Percentiles rank a stretch among this genome's conserved stretches.
Conservation (phyloP, 2,797 vertebrate species). For the Fistularia tabacaria region DNA sequence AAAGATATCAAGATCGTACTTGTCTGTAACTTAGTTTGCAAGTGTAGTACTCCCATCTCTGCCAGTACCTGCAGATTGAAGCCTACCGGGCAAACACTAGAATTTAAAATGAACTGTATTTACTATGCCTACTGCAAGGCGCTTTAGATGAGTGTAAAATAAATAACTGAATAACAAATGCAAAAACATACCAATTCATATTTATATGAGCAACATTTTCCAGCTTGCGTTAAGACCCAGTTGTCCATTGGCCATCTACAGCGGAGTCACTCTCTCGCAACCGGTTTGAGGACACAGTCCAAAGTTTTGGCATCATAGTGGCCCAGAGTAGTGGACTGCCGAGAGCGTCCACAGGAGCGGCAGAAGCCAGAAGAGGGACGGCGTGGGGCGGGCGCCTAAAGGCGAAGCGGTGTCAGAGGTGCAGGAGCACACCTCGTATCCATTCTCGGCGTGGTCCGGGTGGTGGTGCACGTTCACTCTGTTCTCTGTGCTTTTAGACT, state of each 20-base stretch:
- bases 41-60: constrained; percentile 9
- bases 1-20: background rate
- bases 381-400: constrained; percentile 33
- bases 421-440: constrained; percentile 91
- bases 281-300: constrained; percentile 22
- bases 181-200: constrained; percentile 35
- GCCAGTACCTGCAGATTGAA: constrained; percentile 11
- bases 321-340: constrained; percentile 29
- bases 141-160: constrained; percentile 56
- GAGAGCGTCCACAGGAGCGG: constrained; percentile 60
- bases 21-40: constrained; percentile 22
- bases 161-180: constrained; percentile 56
- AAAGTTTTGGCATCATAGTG: constrained; percentile 53
- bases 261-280: constrained; percentile 3
- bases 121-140: constrained; percentile 42
- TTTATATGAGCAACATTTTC: constrained; percentile 28
- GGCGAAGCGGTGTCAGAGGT: constrained; percentile 74
- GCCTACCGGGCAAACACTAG: constrained; percentile 13
- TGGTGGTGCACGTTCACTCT: constrained; percentile 73
- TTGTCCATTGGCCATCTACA: constrained; percentile 6
- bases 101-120: constrained; percentile 29
- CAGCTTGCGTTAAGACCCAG: constrained; percentile 31
- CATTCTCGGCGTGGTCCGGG: constrained; percentile 81
- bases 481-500: constrained; percentile 68
- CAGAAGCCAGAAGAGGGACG: constrained; percentile 57